Evolutionary conservation across 2,888 invertebrate species (phyloP).

Genomic region (Meandrusa payeni): DNA sequence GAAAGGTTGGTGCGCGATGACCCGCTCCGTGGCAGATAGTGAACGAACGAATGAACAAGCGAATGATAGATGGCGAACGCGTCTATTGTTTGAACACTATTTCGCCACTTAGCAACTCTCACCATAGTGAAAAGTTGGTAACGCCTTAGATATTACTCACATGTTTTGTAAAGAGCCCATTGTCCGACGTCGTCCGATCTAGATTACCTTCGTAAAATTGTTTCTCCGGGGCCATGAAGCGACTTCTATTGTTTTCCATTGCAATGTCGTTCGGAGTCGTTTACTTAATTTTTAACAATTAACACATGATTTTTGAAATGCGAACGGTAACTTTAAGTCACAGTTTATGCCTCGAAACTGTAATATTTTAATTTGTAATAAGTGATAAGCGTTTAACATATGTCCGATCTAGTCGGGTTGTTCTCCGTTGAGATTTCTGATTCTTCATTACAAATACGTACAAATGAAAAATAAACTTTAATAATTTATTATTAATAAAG

Average conservation of each 20-base stretch:
- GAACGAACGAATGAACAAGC: constrained; percentile 23
- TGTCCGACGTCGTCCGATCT: constrained; percentile 73
- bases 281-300: constrained; percentile 25
- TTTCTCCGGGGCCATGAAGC: constrained; percentile 44
- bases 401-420: no score
- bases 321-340: no score
- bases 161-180: constrained; percentile 69
- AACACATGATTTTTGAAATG: constrained; percentile 5
- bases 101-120: constrained; percentile 76
- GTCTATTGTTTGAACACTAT: constrained; percentile 56
- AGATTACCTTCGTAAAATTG: constrained; percentile 58
- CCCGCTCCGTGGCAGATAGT: constrained; percentile 42
- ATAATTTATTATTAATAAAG: no score
- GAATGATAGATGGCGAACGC: constrained; percentile 40
- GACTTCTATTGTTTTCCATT: constrained; percentile 42
- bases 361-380: no score
- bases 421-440: no score
- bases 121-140: constrained; percentile 62
- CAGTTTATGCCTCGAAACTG: no score
- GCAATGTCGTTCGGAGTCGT: constrained; percentile 25
- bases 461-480: no score
- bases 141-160: constrained; percentile 63
- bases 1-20: constrained; percentile 67
- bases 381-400: no score
- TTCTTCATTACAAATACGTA: no score